Evolutionary conservation across 2,113 vertebrate species (phyloP).

Genomic region (Ciconia boyciana): DNA sequence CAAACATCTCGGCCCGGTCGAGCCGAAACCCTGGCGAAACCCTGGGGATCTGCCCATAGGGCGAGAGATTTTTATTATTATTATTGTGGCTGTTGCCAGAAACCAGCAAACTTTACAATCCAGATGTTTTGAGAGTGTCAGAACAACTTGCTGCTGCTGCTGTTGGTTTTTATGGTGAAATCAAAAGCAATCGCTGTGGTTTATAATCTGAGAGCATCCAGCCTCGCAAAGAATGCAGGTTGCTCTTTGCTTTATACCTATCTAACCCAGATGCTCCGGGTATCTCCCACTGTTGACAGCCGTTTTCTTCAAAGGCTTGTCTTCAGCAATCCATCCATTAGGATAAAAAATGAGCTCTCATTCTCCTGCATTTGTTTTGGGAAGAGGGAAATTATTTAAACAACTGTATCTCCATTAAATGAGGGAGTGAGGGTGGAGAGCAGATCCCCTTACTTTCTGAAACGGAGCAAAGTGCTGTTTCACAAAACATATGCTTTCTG

Average conservation of each 20-base stretch:
- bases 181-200: background rate
- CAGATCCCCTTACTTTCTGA: background rate
- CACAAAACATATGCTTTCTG: background rate
- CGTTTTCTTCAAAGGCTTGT: conserved; percentile 35
- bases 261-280: conserved; percentile 26
- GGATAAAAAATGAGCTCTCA: conserved; percentile 26
- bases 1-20: background rate
- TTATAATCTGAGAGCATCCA: background rate
- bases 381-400: conserved; percentile 40
- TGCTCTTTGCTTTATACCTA: background rate
- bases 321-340: background rate
- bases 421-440: background rate
- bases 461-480: background rate
- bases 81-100: background rate
- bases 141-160: background rate
- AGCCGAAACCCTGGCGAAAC: background rate
- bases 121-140: conserved; percentile 14
- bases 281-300: background rate
- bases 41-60: background rate
- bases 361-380: conserved; percentile 26
- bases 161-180: background rate
- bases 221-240: background rate
- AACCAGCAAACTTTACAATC: conserved; percentile 1
- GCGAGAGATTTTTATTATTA: background rate
- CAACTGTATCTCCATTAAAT: background rate